phyloP scores from a whole-genome alignment of 2,113 vertebrate species.

The Hippopotamus amphibius region DNA sequence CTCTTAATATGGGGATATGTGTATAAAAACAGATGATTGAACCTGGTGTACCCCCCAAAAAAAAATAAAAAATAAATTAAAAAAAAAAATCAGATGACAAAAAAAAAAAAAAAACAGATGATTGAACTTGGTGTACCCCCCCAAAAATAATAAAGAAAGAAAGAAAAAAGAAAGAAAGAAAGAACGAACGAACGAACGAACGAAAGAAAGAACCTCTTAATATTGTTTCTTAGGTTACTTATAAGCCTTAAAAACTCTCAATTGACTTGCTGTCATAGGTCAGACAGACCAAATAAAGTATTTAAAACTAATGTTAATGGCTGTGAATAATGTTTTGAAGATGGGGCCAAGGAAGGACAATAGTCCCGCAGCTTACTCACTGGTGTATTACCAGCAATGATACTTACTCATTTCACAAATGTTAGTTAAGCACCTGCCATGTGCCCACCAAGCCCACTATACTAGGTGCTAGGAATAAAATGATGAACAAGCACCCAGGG shows the following conservation, averaged over 20 bases:
- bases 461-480: neutral
- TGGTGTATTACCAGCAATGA: neutral
- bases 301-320: neutral
- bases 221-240: neutral
- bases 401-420: neutral
- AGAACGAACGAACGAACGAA: too few relatives aligned
- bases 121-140: too few relatives aligned
- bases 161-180: too few relatives aligned
- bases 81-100: too few relatives aligned
- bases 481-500: neutral
- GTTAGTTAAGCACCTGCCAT: neutral
- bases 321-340: neutral
- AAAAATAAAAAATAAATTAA: too few relatives aligned
- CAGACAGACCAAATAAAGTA: neutral
- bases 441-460: neutral
- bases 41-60: too few relatives aligned
- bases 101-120: too few relatives aligned
- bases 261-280: slow-evolving; percentile 1
- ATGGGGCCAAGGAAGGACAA: neutral
- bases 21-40: too few relatives aligned
- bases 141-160: too few relatives aligned
- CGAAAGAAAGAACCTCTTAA: too few relatives aligned
- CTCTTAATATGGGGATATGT: neutral
- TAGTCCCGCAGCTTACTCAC: neutral
- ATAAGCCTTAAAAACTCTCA: neutral